Evolutionary conservation across 2,888 invertebrate genomes (phyloP).

Genomic region (Arrhopalites spinosus): DNA sequence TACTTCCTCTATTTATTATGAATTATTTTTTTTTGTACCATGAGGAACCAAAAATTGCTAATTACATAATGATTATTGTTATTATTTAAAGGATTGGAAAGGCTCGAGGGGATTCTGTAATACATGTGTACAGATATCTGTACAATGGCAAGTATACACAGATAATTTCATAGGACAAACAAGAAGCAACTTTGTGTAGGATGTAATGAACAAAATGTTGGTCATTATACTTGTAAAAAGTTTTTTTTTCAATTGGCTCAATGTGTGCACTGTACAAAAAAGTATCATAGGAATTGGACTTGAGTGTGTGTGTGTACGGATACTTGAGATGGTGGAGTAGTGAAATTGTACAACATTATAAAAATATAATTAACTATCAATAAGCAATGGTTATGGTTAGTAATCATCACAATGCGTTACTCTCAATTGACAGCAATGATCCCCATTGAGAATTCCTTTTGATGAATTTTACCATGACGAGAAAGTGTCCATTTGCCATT

Average conservation of each 20-base stretch:
- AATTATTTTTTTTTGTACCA: slow-evolving; percentile 25
- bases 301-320: too few species aligned
- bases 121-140: background rate
- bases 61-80: slow-evolving; percentile 34
- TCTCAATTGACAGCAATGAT: background rate
- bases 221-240: background rate
- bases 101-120: background rate
- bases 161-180: background rate
- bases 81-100: slow-evolving; percentile 6
- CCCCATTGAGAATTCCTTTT: background rate
- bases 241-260: too few species aligned
- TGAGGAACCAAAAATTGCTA: slow-evolving; percentile 12
- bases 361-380: background rate
- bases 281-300: too few species aligned
- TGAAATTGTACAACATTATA: too few species aligned
- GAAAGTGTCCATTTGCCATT: background rate
- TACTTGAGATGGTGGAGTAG: too few species aligned
- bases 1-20: background rate
- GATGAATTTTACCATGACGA: background rate
- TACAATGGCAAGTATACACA: background rate
- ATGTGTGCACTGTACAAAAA: background rate
- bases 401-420: background rate
- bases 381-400: background rate
- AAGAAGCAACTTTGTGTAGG: background rate
- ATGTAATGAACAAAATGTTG: background rate